Conservation (phyloP, 2,888 invertebrate genomes). For the Orchestes rusci region DNA sequence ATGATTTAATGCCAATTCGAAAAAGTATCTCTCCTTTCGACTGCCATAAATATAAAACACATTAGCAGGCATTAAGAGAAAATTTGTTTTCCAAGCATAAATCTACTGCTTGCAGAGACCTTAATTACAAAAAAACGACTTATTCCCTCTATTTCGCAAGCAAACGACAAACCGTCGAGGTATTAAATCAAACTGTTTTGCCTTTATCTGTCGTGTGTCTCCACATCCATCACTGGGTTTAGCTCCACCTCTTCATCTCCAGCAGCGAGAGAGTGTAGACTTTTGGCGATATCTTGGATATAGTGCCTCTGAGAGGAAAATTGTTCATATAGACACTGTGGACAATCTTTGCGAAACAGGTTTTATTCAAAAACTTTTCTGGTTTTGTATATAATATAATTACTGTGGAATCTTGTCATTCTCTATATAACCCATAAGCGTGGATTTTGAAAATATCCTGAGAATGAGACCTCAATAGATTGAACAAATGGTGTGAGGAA, state of each 20-base stretch:
- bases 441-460: no score
- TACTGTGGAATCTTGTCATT: no score
- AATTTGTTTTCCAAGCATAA: slow-evolving; percentile 22
- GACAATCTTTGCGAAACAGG: no score
- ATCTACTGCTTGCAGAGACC: slow-evolving; percentile 28
- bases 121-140: slow-evolving; percentile 45
- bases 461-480: no score
- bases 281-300: no score
- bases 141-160: slow-evolving; percentile 36
- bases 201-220: slow-evolving; percentile 44
- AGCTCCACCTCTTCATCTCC: slow-evolving; percentile 38
- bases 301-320: no score
- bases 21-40: not conserved
- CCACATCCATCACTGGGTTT: slow-evolving; percentile 40
- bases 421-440: no score
- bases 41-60: slow-evolving; percentile 18
- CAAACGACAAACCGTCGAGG: slow-evolving; percentile 36
- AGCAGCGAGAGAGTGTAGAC: slow-evolving; percentile 6
- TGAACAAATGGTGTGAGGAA: no score
- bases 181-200: slow-evolving; percentile 46
- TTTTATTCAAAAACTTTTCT: no score
- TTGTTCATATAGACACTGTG: no score
- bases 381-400: no score
- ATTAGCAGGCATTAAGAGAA: slow-evolving; percentile 18
- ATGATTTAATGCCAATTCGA: slow-evolving; percentile 1